Evolutionary conservation across 64 coral and sea anemone genomes (phyloP), one percentile per base, ranked within the genome.

Genomic region (Anthopleura sola): DNA sequence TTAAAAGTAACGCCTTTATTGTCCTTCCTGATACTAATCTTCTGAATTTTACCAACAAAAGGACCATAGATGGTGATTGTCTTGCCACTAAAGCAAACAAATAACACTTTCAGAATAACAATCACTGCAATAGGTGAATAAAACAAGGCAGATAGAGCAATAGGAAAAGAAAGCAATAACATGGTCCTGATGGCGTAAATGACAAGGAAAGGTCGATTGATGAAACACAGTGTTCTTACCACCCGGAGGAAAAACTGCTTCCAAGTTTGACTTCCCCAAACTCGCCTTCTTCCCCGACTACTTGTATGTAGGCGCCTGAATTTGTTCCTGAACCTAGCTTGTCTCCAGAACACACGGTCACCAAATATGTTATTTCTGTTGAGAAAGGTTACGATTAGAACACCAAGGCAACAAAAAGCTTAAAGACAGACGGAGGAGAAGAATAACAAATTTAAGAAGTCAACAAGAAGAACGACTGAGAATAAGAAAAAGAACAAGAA

Each of bases 21-120:
- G 17, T 92, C 93, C 69, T 95, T 95, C 6, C 93, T 85, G 38
- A 95, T 56, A 18, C 82, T 92, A 40, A 95, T 95, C 80, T 56
- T 89, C 23, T 75, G 37, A 44, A 88, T 49, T 7, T 49, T 78
- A 6, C 93, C 93, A n/a, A 95, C 83, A 26, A 82, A 49, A 40
- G 90, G 68, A 10, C 88, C 83, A 64, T 95, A 92, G 13, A 95
- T 34, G 12, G 87, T 91, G 16, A 95, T 86, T 13, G 90, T 78
- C 10, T 64, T 86, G 9, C 90, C 88, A 58, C 93, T 95, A 33
- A n/a, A 74, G 68, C 26, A 37, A 10, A 81, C 11, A 44, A 44
- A 8, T 3, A 44, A 8, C 40, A 44, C 40, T 44, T 44, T 44
- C 10, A 26, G 19, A 6, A 62, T 23, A 24, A 26, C 19, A 62